phyloP scores from a whole-genome alignment of 2,113 vertebrate species.

The Thinocorus orbignyianus region DNA sequence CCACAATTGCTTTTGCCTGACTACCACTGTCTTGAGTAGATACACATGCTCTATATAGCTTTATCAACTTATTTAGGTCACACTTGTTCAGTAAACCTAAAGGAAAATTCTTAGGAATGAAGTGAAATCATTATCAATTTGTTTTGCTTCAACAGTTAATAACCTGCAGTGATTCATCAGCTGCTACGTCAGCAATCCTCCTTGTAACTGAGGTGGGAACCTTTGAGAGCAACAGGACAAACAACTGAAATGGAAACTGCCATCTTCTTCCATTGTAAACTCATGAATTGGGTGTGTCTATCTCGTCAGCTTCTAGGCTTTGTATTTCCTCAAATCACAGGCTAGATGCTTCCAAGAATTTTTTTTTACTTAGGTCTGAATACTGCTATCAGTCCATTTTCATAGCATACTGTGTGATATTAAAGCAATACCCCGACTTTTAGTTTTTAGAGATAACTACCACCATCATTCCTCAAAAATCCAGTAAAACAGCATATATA shows the following conservation, averaged over 20 bases:
- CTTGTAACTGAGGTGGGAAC: neutral
- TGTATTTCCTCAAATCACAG: neutral
- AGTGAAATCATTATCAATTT: neutral
- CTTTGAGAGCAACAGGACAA: neutral
- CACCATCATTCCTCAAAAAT: neutral
- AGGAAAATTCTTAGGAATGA: neutral
- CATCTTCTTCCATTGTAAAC: neutral
- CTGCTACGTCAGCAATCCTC: neutral
- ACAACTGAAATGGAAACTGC: neutral
- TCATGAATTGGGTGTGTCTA: neutral
- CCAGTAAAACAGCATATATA: neutral
- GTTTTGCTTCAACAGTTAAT: neutral
- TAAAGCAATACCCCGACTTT: neutral
- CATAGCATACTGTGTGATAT: neutral
- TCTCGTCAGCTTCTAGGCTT: neutral
- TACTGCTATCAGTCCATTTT: neutral
- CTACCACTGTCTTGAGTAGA: neutral
- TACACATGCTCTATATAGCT: neutral
- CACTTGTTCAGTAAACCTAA: neutral
- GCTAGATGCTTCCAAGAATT: neutral
- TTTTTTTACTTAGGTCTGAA: neutral
- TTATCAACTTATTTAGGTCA: neutral
- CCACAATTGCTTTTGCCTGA: neutral
- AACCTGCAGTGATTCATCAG: neutral
- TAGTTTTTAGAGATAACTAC: neutral